phyloP scores from a whole-genome alignment of 1,140 invertebrate genomes.

The Polypedilum pembai region DNA sequence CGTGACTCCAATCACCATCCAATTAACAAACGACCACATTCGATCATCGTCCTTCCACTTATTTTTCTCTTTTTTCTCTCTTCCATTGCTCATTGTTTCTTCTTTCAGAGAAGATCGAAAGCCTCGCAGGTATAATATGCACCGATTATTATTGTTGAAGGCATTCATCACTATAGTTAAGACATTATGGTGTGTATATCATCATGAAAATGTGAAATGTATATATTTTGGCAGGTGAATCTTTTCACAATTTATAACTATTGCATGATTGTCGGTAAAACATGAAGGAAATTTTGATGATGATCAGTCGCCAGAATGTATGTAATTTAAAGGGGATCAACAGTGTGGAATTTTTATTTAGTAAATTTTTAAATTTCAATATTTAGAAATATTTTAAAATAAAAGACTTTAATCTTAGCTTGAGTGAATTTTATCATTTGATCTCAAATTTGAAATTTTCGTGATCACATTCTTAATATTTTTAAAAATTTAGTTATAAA shows the following conservation, averaged over 20 bases:
- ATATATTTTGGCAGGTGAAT: constrained; percentile 13
- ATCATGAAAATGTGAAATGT: background rate
- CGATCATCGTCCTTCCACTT: constrained; percentile 16
- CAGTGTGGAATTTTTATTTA: too few relatives aligned
- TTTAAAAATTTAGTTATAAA: too few relatives aligned
- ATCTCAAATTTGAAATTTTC: too few relatives aligned
- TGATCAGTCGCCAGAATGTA: background rate
- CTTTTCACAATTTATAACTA: constrained; percentile 18
- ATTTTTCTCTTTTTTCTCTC: background rate
- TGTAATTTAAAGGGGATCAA: too few relatives aligned
- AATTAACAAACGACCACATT: constrained; percentile 18
- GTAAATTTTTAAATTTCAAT: too few relatives aligned
- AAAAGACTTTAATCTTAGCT: too few relatives aligned
- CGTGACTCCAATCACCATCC: constrained; percentile 15
- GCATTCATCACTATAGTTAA: constrained; percentile 6
- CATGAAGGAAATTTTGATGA: background rate
- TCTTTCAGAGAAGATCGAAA: background rate
- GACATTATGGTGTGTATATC: constrained; percentile 2
- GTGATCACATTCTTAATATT: too few relatives aligned
- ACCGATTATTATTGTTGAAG: background rate
- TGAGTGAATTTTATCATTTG: too few relatives aligned
- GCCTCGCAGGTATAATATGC: background rate
- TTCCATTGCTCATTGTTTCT: background rate
- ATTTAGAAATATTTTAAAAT: too few relatives aligned
- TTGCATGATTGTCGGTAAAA: constrained; percentile 6